Evolutionary conservation across 2,888 invertebrate genomes (phyloP), one percentile per base, ranked within the genome.

Genomic region (Serripes groenlandicus): DNA sequence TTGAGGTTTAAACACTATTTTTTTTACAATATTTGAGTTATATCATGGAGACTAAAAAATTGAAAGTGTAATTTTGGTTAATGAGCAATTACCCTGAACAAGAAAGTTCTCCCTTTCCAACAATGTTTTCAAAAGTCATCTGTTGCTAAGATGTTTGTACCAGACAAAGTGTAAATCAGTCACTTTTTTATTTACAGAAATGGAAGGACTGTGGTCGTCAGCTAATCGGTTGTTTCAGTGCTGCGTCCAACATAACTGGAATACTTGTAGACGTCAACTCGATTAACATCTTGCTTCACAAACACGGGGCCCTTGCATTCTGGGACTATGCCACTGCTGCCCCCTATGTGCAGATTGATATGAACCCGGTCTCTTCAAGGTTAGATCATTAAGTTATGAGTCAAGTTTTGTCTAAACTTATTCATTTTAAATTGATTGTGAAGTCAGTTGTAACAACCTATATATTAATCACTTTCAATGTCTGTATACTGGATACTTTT

Each of bases 241-340:
- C 97, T 0, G 97, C 97, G 1, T 98, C 98, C 30, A 97, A 97
- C 93, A 96, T 98, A n/a, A 98, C 98, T 0, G 98, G 98, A 9
- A 96, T 97, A n/a, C 93, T 98, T 49, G 96, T 97, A 58, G 97
- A 98, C 95, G 97, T 97, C 91, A 96, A 97, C 2, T 96, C 97
- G 0, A 97, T 98, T 11, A 97, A 98, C 0, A 95, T 97, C 23
- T 95, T 97, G 4, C 95, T 98, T 21, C 98, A 98, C 92, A 97
- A 96, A 92, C 97, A 97, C 92, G 97, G 97, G 11, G 98, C 97
- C 0, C 96, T 97, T 88, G 96, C 97, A 3, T 97, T 98, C 92
- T 98, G 98, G 98, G 98, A 98, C 94, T 98, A 97, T 93, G 97
- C 98, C 9, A 96, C 97, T 3, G 97, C 97, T 4, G 96, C 96